phyloP scores from a whole-genome alignment of 2,888 invertebrate genomes.

The Xestia xanthographa region DNA sequence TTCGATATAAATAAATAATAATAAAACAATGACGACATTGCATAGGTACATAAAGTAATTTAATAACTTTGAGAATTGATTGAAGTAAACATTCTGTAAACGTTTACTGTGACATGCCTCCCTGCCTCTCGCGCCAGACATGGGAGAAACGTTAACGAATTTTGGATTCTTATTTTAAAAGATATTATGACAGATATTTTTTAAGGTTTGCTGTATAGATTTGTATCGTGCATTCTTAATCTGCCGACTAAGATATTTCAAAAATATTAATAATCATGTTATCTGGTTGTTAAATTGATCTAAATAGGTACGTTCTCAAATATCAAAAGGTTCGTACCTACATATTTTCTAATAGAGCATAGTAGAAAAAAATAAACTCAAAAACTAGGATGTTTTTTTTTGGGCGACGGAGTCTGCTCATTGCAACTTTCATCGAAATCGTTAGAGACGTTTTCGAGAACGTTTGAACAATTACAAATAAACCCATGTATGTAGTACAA shows the following conservation, averaged over 20 bases:
- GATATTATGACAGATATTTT: conserved; percentile 68
- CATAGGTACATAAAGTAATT: background rate
- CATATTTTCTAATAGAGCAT: background rate
- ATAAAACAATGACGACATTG: background rate
- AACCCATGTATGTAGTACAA: too few relatives aligned
- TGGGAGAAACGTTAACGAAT: conserved; percentile 71
- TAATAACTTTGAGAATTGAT: background rate
- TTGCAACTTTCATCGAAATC: too few relatives aligned
- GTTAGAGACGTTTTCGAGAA: too few relatives aligned
- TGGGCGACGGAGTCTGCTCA: too few relatives aligned
- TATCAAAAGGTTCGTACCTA: conserved; percentile 16
- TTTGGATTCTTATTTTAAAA: conserved; percentile 64
- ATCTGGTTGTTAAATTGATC: conserved; percentile 37
- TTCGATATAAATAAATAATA: too few relatives aligned
- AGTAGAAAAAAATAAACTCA: background rate
- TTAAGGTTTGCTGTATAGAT: conserved; percentile 50
- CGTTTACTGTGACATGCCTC: conserved; percentile 25
- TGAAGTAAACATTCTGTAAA: conserved; percentile 27
- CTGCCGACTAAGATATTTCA: conserved; percentile 32
- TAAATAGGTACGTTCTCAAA: conserved; percentile 34
- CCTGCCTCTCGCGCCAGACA: conserved; percentile 64
- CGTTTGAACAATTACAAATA: too few relatives aligned
- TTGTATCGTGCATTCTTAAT: conserved; percentile 55
- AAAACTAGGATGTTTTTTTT: background rate
- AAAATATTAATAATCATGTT: conserved; percentile 50